phyloP scores from a whole-genome alignment of 2,113 vertebrate genomes.

The Grus americana region DNA sequence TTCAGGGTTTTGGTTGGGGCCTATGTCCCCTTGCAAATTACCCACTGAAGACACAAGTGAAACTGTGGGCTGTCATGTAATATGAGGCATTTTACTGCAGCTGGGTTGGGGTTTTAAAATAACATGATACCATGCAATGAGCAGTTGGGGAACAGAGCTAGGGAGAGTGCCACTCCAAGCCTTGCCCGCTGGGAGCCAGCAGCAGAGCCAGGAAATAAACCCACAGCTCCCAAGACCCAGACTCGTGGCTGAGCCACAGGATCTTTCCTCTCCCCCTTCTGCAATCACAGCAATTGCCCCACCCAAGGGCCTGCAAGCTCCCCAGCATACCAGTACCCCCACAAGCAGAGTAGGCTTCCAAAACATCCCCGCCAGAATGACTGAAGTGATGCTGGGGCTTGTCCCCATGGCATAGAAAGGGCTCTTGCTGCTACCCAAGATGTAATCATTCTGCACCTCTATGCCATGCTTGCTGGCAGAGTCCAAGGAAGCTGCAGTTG shows the following conservation, averaged over 20 bases:
- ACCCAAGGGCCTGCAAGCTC: neutral
- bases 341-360: neutral
- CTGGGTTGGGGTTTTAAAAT: slow-evolving; percentile 43
- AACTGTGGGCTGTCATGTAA: slow-evolving; percentile 19
- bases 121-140: slow-evolving; percentile 21
- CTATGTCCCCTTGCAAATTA: slow-evolving; percentile 24
- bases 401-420: neutral
- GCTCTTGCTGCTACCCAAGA: neutral
- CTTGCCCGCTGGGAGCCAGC: neutral
- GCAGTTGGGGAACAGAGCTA: neutral
- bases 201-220: slow-evolving; percentile 19
- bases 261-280: neutral
- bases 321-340: neutral
- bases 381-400: neutral
- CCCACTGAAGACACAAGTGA: neutral
- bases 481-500: neutral
- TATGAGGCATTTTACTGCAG: neutral
- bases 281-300: neutral
- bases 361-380: neutral
- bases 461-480: neutral
- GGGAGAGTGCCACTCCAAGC: neutral
- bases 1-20: slow-evolving; percentile 3
- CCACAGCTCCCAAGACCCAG: neutral
- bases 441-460: neutral
- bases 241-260: neutral